Evolutionary conservation across 2,797 vertebrate species (phyloP), one percentile per base, ranked within the genome.

Genomic region (Cyprinodon diabolis): DNA sequence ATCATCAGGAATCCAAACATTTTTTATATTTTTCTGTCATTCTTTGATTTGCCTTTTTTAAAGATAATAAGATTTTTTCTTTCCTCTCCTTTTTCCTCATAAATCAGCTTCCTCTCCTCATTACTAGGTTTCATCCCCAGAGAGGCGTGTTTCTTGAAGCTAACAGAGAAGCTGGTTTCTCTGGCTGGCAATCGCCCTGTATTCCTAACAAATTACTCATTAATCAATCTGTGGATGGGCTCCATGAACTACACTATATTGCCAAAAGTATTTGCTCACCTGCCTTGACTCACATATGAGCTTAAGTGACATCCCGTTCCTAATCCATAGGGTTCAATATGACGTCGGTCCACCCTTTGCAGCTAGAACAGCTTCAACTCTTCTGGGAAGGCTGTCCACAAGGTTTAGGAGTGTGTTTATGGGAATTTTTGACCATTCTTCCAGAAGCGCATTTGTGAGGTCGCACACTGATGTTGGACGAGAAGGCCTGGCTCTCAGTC

Each of bases 161-260:
- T 68, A 72, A 84, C 70, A 62, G 68, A 76, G 72, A 85, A 79
- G 88, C 90, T 86, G 74, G 78, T 86, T 86, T 86, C 75, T 79
- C 81, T 60, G 55, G 58, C 66, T 72, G 67, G 69, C 13, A 4
- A 76, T 81, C 66, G 54, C 72, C 25, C 77, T 19, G 21, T 7
- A 54, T 74, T 78, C 63, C 60, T 71, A 74, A 69, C 55, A 74
- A 84, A 72, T 68, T 78, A 68, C 48, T 52, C 70, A 56, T 78
- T 80, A 76, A 81, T 83, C 72, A 86, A 83, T 83, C 72, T 78
- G 74, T 51, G 54, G 52, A 15, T 47, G 40, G 43, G 35, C 21
- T 48, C 35, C 45, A 40, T 63, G 19, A 63, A 23, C 25, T 67
- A n/a, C n/a, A n/a, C n/a, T n/a, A n/a, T n/a, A n/a, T n/a, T n/a